Evolutionary conservation across 2,113 vertebrate species (phyloP).

Genomic region (Heterotis niloticus): DNA sequence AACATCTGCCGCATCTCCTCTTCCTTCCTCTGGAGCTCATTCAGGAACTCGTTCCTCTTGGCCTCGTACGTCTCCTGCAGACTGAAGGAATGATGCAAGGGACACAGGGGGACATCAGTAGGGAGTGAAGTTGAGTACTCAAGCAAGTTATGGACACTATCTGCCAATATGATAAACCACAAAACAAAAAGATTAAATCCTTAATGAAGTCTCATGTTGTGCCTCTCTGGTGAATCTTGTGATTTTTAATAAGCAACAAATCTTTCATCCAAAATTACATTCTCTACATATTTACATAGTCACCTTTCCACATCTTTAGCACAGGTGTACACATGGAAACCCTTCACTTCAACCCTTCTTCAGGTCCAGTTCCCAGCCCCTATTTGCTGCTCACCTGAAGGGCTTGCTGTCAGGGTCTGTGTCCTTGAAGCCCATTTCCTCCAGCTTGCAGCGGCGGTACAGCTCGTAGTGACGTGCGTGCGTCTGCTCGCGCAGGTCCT

Average conservation of each 20-base stretch:
- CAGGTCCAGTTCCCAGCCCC: background rate
- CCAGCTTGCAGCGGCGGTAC: slow-evolving; percentile 93
- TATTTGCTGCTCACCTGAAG: slow-evolving; percentile 74
- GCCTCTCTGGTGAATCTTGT: too few species aligned
- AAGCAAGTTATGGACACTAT: too few species aligned
- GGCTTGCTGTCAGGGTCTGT: slow-evolving; percentile 96
- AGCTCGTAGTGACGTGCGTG: slow-evolving; percentile 95
- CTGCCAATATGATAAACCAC: too few species aligned
- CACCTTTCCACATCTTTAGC: background rate
- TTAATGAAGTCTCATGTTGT: too few species aligned
- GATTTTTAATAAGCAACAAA: too few species aligned
- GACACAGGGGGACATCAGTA: background rate
- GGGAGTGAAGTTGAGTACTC: too few species aligned
- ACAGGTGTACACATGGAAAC: too few species aligned
- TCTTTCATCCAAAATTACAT: background rate
- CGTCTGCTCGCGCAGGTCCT: slow-evolving; percentile 95
- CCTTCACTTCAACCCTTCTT: too few species aligned
- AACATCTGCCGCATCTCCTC: slow-evolving; percentile 99
- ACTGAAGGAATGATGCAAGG: slow-evolving; percentile 50
- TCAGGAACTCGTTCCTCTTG: slow-evolving; percentile 96
- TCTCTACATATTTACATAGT: background rate
- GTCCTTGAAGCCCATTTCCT: slow-evolving; percentile 99
- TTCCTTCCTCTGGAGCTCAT: slow-evolving; percentile 96
- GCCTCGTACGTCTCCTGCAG: slow-evolving; percentile 97
- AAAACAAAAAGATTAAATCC: too few species aligned